A percentile compares a stretch with the other conserved stretches of the same genome.
Evolutionary conservation across 2,113 vertebrate genomes (phyloP).

Genomic region (Greenwoodochromis staneri): DNA sequence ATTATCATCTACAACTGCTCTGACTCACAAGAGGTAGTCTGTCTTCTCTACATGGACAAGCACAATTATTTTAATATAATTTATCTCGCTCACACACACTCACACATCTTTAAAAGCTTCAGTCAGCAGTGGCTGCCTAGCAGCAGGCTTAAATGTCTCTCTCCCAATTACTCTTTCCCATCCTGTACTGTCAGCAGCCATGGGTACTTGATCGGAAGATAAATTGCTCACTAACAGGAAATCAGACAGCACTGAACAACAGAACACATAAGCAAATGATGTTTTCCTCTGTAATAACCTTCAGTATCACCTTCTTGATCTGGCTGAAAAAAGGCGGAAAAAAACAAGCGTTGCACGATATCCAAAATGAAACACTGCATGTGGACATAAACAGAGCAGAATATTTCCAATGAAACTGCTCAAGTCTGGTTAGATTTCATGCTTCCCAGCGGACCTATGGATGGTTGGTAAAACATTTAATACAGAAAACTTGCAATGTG

Average conservation of each 20-base stretch:
- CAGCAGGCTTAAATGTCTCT: slow-evolving; percentile 31
- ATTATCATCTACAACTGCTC: background rate
- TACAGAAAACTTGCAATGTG: background rate
- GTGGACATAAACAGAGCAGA: background rate
- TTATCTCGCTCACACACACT: background rate
- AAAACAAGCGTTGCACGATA: background rate
- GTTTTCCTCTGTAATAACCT: background rate
- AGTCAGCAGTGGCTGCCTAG: slow-evolving; percentile 46
- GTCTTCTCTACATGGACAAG: background rate
- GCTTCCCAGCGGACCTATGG: background rate
- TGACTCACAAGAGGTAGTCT: background rate
- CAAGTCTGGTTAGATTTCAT: background rate
- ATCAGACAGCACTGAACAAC: background rate
- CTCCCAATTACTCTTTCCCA: slow-evolving; percentile 10
- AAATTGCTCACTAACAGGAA: slow-evolving; percentile 15
- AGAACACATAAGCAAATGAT: background rate
- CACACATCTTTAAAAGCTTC: background rate
- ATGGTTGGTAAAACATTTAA: background rate
- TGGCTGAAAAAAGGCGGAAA: background rate
- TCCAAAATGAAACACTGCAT: background rate
- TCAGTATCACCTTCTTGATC: background rate
- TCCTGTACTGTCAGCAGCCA: slow-evolving; percentile 2
- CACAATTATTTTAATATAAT: background rate
- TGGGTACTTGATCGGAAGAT: background rate
- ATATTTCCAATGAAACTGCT: background rate